Conservation (phyloP, 2,888 invertebrate genomes). For the Chelonus formosanus region DNA sequence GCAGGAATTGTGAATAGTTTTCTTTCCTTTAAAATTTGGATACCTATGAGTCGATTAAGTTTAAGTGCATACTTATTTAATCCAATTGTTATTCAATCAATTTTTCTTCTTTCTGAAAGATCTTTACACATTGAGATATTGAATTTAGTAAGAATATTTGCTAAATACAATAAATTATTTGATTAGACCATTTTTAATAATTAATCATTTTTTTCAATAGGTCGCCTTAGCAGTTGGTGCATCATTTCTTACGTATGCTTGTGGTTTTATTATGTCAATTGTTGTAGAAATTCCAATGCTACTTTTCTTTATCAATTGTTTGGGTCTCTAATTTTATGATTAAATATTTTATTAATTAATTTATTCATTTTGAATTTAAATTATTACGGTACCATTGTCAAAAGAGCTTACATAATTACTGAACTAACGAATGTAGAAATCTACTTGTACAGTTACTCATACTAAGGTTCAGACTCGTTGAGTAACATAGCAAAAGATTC, state of each 20-base stretch:
- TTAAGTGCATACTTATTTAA: constrained; percentile 71
- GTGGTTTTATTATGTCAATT: background rate
- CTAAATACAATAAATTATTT: background rate
- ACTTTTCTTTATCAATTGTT: no score
- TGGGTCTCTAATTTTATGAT: no score
- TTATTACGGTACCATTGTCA: no score
- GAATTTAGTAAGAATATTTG: constrained; percentile 55
- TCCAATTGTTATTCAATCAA: constrained; percentile 68
- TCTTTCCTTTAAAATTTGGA: constrained; percentile 56
- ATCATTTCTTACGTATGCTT: background rate
- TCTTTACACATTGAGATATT: constrained; percentile 55
- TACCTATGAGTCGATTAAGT: constrained; percentile 68
- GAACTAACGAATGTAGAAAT: no score
- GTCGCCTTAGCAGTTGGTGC: background rate
- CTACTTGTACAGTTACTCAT: no score
- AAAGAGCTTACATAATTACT: no score
- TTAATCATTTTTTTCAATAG: background rate
- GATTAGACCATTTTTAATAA: background rate
- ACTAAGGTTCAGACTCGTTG: no score
- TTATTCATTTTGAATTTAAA: no score
- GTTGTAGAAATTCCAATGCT: background rate
- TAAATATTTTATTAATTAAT: no score
- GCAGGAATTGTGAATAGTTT: constrained; percentile 65
- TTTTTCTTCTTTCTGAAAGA: constrained; percentile 60
- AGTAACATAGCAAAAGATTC: no score